Conservation (phyloP, 1,140 invertebrate genomes). For the Lamellibrachia luymesi region DNA sequence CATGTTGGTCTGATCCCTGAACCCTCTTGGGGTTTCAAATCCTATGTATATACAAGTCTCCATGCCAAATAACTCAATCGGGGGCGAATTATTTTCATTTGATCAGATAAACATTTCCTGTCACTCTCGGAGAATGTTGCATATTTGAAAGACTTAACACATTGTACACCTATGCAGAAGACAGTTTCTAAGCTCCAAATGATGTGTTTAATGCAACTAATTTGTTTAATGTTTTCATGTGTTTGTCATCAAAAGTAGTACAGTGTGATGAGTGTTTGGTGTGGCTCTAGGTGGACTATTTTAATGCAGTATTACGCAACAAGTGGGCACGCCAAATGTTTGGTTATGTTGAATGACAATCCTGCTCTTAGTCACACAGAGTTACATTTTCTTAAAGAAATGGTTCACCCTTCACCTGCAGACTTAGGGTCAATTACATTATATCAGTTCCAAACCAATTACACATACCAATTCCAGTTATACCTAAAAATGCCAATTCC, state of each 20-base stretch:
- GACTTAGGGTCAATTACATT: too few species aligned
- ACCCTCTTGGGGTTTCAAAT: too few species aligned
- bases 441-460: too few species aligned
- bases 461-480: too few species aligned
- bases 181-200: not conserved
- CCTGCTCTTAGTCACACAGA: not conserved
- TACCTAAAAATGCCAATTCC: too few species aligned
- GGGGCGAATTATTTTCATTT: too few species aligned
- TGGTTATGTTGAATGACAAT: not conserved
- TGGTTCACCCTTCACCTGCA: too few species aligned
- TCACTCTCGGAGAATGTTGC: not conserved
- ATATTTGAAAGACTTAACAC: not conserved
- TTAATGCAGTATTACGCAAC: not conserved
- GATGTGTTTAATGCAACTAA: not conserved
- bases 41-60: too few species aligned
- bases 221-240: not conserved
- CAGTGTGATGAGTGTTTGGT: not conserved
- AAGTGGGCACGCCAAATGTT: not conserved
- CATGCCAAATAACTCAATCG: too few species aligned
- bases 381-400: too few species aligned
- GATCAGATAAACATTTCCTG: not conserved
- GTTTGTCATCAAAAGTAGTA: not conserved
- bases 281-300: not conserved
- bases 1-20: not conserved
- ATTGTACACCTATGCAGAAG: not conserved